Evolutionary conservation across 2,888 invertebrate species (phyloP), one percentile per base, ranked within the genome.

Genomic region (Gasteruption jaculator): DNA sequence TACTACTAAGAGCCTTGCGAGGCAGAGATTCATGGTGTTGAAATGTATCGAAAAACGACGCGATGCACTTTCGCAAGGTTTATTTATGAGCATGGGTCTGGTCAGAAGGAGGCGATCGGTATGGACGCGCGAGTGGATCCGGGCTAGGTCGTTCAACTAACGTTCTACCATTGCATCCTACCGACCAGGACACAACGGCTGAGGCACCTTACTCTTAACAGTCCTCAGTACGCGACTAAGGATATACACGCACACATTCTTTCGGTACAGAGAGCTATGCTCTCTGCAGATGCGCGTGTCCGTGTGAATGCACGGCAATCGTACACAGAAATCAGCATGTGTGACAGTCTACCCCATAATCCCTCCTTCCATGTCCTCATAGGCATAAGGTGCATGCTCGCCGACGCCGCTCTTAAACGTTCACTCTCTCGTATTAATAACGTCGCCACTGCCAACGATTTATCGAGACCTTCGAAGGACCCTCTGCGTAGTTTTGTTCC

Each of bases 91-190:
- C 49, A 47, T 48, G 53, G 52, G 50, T 49, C 53, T 47, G 52
- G 53, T 48, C 49, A 53, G 54, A 51, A 54, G 45, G 48, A 57
- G 60, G 52, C 57, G 61, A 58, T 61, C 60, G 58, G 61, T 61
- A 61, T 56, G 60, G 54, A 61, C 56, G 58, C 58, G 52, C 51
- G 52, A 49, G 51, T 52, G 61, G 61, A 61, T 61, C 61, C 61
- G 61, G 61, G 61, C 61, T 61, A 58, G 61, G 61, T 61, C 61
- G 61, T 61, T 61, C 61, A 61, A 61, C 61, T 56, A 61, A 58
- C 54, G 54, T 45, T 46, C 46, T 54, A 54, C 52, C 55, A 49
- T 52, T 50, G 50, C 58, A 49, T 49, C 55, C 56, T 51, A 49
- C 52, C 51, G 45, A 48, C 52, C 52, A 50, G 49, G 45, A 41